Percentiles rank a stretch among this genome's conserved stretches.
These are phyloP conservation scores for Tetrapedia diversipes DNA, from an alignment of 2,888 invertebrate species.

Conservation along the genomic window DNA sequence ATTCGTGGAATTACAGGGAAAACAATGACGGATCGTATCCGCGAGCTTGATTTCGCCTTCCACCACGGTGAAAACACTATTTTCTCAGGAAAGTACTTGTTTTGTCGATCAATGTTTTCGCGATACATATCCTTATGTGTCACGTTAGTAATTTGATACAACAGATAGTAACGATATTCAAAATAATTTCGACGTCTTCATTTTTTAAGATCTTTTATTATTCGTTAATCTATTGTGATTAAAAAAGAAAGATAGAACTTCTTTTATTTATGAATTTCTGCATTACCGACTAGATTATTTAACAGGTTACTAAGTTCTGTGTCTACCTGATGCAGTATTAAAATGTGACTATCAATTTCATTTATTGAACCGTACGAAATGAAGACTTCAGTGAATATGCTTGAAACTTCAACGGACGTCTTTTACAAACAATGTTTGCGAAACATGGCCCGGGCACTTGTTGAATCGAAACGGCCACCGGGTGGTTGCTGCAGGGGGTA, in stretches of 20 bases:
- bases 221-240: too few relatives aligned
- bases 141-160: too few relatives aligned
- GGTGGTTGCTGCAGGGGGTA: constrained; percentile 46
- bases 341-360: background rate
- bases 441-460: constrained; percentile 72
- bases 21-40: constrained; percentile 61
- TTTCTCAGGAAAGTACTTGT: constrained; percentile 45
- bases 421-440: constrained; percentile 60
- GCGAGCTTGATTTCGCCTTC: constrained; percentile 58
- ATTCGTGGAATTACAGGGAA: constrained; percentile 64
- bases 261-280: background rate
- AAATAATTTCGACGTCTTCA: background rate
- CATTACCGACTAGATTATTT: constrained; percentile 1
- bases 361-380: background rate
- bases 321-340: background rate
- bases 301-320: too few relatives aligned
- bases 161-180: too few relatives aligned
- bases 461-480: constrained; percentile 71
- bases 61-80: constrained; percentile 50
- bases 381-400: constrained; percentile 13
- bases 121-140: background rate
- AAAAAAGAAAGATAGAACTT: too few relatives aligned
- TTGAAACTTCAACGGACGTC: constrained; percentile 23
- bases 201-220: too few relatives aligned
- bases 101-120: constrained; percentile 10